These are phyloP conservation scores for Hippocampus abdominalis DNA, from an alignment of 2,113 vertebrate species.

Conservation along the genomic window DNA sequence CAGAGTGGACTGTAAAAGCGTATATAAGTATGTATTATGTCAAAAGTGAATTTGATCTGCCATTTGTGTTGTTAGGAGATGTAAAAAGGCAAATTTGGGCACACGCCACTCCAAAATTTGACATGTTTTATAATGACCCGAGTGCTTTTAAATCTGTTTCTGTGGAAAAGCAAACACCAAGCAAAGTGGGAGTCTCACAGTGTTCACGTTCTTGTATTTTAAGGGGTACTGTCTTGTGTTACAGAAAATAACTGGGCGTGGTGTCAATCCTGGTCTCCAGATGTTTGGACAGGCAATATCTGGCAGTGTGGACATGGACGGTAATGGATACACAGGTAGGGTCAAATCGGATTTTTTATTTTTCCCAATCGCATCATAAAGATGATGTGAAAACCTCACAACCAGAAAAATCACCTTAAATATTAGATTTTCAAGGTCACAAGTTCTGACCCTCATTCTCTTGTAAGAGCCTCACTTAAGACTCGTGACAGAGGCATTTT, in stretches of 20 bases:
- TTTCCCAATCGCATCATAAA: neutral
- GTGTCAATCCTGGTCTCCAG: slow-evolving; percentile 78
- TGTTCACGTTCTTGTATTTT: slow-evolving; percentile 22
- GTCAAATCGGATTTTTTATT: neutral
- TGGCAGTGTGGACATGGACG: slow-evolving; percentile 94
- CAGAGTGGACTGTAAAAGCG: neutral
- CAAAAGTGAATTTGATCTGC: neutral
- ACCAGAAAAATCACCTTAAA: slow-evolving; percentile 9
- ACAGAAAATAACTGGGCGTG: slow-evolving; percentile 85
- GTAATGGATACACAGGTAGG: slow-evolving; percentile 91
- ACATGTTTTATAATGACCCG: neutral
- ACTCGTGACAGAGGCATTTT: slow-evolving; percentile 64
- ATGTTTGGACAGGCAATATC: slow-evolving; percentile 99
- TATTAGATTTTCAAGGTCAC: slow-evolving; percentile 14
- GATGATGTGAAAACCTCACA: slow-evolving; percentile 11
- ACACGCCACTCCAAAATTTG: slow-evolving; percentile 1
- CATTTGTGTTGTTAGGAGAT: neutral
- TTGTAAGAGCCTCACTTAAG: slow-evolving; percentile 11
- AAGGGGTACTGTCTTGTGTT: slow-evolving; percentile 50
- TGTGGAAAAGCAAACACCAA: slow-evolving; percentile 29
- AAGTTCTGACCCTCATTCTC: slow-evolving; percentile 22
- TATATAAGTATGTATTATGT: neutral
- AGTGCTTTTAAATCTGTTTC: slow-evolving; percentile 9
- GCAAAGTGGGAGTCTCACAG: slow-evolving; percentile 5
- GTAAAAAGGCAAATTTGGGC: neutral